A percentile compares a stretch with the other conserved stretches of the same genome.
phyloP scores from a whole-genome alignment of 53 echinoderm and acorn worm genomes.

The Luidia sarsii region DNA sequence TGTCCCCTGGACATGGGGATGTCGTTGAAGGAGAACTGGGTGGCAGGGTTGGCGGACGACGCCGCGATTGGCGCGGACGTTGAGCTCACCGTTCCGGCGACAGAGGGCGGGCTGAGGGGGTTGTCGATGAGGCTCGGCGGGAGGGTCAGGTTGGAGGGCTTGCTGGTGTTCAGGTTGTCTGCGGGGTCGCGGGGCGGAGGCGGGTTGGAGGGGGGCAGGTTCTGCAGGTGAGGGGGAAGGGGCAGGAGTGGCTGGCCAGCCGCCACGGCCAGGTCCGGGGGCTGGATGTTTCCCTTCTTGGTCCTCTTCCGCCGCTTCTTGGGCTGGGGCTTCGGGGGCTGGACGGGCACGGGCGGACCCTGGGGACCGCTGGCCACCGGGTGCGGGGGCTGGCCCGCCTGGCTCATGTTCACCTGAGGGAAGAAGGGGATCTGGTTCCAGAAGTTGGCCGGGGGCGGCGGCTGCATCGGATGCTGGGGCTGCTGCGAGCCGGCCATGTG shows the following conservation, averaged over 20 bases:
- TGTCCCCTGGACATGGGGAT: conserved; percentile 38
- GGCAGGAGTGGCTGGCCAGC: conserved; percentile 71
- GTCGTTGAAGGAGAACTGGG: conserved; percentile 47
- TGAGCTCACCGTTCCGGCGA: conserved; percentile 48
- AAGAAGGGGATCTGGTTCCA: conserved; percentile 49
- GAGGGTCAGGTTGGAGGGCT: conserved; percentile 68
- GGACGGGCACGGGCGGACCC: conserved; percentile 24
- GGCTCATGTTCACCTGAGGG: conserved; percentile 31
- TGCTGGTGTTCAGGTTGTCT: conserved; percentile 48
- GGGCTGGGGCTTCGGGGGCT: conserved; percentile 53
- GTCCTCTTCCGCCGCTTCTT: conserved; percentile 75
- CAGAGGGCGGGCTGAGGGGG: conserved; percentile 74
- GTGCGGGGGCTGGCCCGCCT: neutral
- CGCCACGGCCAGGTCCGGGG: conserved; percentile 42
- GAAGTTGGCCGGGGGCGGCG: conserved; percentile 9
- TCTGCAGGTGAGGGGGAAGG: conserved; percentile 69
- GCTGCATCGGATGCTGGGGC: conserved; percentile 41
- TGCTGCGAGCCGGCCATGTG: conserved; percentile 31
- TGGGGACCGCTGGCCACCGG: neutral
- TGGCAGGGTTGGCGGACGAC: neutral
- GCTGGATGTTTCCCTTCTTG: conserved; percentile 55
- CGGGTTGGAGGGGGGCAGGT: conserved; percentile 38
- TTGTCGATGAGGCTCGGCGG: conserved; percentile 73
- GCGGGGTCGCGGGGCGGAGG: conserved; percentile 20
- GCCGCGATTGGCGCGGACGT: conserved; percentile 26